These are phyloP conservation scores for Ophion costatus DNA, from an alignment of 2,888 invertebrate species.

Conservation along the genomic window DNA sequence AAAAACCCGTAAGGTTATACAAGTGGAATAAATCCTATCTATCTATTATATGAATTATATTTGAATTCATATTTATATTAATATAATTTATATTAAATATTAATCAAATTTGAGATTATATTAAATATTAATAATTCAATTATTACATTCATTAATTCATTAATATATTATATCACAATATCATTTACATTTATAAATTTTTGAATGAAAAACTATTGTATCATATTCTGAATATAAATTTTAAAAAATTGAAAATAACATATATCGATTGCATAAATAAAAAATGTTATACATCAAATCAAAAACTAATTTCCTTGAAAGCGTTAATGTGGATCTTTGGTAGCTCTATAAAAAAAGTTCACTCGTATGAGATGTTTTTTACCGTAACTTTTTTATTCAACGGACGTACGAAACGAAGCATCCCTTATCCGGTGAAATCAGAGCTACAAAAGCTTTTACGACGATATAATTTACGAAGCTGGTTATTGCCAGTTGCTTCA, in stretches of 20 bases:
- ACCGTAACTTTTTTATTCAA: not conserved
- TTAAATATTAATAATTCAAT: too few relatives aligned
- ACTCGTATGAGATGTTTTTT: not conserved
- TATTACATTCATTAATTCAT: too few relatives aligned
- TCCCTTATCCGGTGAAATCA: not conserved
- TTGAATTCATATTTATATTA: too few relatives aligned
- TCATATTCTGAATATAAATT: too few relatives aligned
- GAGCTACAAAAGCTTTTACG: not conserved
- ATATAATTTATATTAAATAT: too few relatives aligned
- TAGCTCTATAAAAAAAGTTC: not conserved
- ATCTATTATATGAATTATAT: too few relatives aligned
- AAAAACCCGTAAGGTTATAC: too few relatives aligned
- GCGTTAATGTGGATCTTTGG: not conserved
- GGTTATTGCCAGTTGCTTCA: conserved; percentile 12
- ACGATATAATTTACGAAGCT: conserved; percentile 1
- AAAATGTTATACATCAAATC: not conserved
- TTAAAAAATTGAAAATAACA: not conserved
- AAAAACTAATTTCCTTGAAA: not conserved
- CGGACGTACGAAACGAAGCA: not conserved
- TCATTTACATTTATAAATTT: too few relatives aligned
- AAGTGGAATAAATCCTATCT: too few relatives aligned
- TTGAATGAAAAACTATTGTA: too few relatives aligned
- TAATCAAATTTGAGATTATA: too few relatives aligned
- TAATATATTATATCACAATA: too few relatives aligned
- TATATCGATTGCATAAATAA: not conserved